Conservation (phyloP, 2,888 invertebrate genomes). For the Hartigia nigra region DNA sequence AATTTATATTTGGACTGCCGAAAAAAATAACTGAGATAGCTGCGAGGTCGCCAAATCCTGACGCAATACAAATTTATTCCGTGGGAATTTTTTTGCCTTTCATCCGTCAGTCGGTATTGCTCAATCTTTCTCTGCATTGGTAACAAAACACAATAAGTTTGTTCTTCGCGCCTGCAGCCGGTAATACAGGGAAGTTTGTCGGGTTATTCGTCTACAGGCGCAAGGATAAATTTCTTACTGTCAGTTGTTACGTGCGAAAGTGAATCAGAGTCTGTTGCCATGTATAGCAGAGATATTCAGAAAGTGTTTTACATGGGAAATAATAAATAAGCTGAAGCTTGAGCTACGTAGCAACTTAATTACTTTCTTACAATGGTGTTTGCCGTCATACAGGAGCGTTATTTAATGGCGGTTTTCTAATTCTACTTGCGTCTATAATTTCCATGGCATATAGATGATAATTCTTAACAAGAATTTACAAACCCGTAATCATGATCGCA, state of each 20-base stretch:
- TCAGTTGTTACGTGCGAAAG: background rate
- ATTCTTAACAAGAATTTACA: background rate
- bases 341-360: background rate
- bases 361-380: background rate
- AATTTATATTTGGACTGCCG: background rate
- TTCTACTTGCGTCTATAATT: background rate
- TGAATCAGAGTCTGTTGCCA: background rate
- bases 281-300: background rate
- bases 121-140: background rate
- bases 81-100: slow-evolving; percentile 25
- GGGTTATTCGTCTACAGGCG: background rate
- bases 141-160: background rate
- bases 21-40: slow-evolving; percentile 10
- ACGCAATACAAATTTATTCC: slow-evolving; percentile 28
- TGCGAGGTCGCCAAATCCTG: slow-evolving; percentile 27
- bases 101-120: slow-evolving; percentile 8
- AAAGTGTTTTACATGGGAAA: background rate
- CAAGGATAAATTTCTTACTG: background rate
- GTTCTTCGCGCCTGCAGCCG: background rate
- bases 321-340: background rate
- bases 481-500: background rate
- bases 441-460: background rate
- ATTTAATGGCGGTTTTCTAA: background rate
- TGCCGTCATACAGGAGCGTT: background rate
- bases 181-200: background rate